phyloP scores from a whole-genome alignment of 2,113 vertebrate species.

The Colossoma macropomum region DNA sequence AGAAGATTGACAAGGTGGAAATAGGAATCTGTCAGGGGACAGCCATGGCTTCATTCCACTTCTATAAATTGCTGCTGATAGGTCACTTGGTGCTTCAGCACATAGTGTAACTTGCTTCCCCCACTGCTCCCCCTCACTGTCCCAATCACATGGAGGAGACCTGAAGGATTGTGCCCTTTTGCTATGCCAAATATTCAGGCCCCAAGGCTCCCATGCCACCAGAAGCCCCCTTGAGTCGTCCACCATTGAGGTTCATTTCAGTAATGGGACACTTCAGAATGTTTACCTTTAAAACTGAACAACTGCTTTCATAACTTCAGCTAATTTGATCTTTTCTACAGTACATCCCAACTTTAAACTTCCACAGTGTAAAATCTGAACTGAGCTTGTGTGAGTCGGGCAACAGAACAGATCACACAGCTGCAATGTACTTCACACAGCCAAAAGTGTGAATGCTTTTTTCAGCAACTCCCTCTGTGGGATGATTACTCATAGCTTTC shows the following conservation, averaged over 20 bases:
- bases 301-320: not conserved
- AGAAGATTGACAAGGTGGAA: slow-evolving; percentile 25
- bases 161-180: slow-evolving; percentile 58
- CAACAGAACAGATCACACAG: not conserved
- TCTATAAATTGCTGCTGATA: slow-evolving; percentile 80
- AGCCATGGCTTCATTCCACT: slow-evolving; percentile 67
- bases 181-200: slow-evolving; percentile 55
- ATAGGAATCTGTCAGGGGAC: slow-evolving; percentile 68
- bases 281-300: not conserved
- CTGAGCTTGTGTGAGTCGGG: not conserved
- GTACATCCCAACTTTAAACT: not conserved
- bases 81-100: slow-evolving; percentile 74
- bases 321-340: not conserved
- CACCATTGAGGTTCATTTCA: not conserved
- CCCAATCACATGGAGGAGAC: slow-evolving; percentile 59
- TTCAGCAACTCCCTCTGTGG: not conserved
- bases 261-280: not conserved
- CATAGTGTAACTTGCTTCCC: slow-evolving; percentile 65
- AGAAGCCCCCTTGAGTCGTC: not conserved
- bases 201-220: slow-evolving; percentile 23
- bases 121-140: slow-evolving; percentile 14
- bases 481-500: not conserved
- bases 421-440: too few relatives aligned
- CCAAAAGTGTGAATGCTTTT: not conserved
- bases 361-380: not conserved